Conservation (phyloP, 2,888 invertebrate species). For the Entomobrya multifasciata region DNA sequence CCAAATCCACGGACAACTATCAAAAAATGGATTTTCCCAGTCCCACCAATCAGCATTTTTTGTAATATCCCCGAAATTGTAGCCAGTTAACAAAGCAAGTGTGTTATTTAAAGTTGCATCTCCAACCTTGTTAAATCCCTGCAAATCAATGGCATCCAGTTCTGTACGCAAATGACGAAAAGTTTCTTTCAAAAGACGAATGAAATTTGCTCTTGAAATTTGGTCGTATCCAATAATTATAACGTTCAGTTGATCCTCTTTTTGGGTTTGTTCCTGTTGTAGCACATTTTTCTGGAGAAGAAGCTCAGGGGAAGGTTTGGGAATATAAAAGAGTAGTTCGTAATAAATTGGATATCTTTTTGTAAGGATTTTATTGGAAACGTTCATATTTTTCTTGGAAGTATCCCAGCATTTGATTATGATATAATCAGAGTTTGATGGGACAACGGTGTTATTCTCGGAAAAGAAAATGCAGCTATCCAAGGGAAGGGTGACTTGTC, state of each 20-base stretch:
- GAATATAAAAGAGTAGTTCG: conserved; percentile 36
- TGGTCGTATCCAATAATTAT: conserved; percentile 81
- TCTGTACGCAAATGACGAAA: conserved; percentile 76
- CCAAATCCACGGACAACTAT: conserved; percentile 74
- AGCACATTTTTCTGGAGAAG: neutral
- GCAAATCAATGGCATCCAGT: conserved; percentile 80
- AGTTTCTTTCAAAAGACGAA: conserved; percentile 76
- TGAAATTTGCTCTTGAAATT: conserved; percentile 81
- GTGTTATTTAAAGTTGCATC: conserved; percentile 83
- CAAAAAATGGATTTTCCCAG: conserved; percentile 69
- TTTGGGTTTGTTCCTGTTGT: neutral
- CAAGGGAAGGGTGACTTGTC: neutral
- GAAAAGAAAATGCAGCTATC: conserved; percentile 16
- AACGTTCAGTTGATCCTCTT: conserved; percentile 79
- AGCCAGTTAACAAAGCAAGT: conserved; percentile 81
- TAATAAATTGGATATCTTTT: neutral
- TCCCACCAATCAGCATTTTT: neutral
- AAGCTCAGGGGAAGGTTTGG: neutral
- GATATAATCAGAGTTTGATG: conserved; percentile 17
- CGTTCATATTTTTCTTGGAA: neutral
- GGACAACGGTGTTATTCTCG: neutral
- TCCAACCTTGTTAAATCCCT: conserved; percentile 81
- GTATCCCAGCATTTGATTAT: conserved; percentile 44
- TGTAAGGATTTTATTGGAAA: neutral
- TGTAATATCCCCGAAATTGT: conserved; percentile 31